A percentile compares a stretch with the other conserved stretches of the same genome.
These are phyloP conservation scores for Danio aesculapii DNA, from an alignment of 2,797 vertebrate genomes.

Conservation along the genomic window DNA sequence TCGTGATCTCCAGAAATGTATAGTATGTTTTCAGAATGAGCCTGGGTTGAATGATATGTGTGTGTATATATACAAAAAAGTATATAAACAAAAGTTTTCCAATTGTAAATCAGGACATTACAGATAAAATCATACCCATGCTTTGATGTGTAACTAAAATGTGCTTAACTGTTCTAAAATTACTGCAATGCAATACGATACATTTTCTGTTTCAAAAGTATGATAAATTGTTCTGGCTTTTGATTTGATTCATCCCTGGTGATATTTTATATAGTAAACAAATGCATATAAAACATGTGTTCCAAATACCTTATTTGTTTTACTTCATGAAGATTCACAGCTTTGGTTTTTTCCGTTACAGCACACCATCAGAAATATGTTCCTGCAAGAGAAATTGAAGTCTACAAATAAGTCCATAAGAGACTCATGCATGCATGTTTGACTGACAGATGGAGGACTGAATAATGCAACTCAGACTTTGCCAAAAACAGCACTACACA, in stretches of 20 bases:
- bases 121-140: too few relatives aligned
- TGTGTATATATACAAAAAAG: too few relatives aligned
- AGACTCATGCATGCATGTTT: constrained; percentile 34
- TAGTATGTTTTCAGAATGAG: too few relatives aligned
- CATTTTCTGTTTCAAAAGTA: too few relatives aligned
- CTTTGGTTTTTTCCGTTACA: background rate
- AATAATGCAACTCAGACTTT: constrained; percentile 51
- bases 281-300: background rate
- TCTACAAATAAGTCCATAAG: constrained; percentile 45
- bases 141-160: background rate
- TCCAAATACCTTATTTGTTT: background rate
- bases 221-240: too few relatives aligned
- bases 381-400: constrained; percentile 25
- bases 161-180: background rate
- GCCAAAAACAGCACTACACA: constrained; percentile 26
- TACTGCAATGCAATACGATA: background rate
- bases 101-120: too few relatives aligned
- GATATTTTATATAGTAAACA: background rate
- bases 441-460: constrained; percentile 54
- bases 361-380: background rate
- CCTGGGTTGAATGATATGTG: too few relatives aligned
- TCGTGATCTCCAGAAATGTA: too few relatives aligned
- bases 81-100: too few relatives aligned
- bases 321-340: constrained; percentile 12
- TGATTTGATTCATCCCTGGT: background rate